Percentiles rank a stretch among this genome's conserved stretches.
Conservation (phyloP, 2,888 invertebrate genomes). For the Drosophila greeni region DNA sequence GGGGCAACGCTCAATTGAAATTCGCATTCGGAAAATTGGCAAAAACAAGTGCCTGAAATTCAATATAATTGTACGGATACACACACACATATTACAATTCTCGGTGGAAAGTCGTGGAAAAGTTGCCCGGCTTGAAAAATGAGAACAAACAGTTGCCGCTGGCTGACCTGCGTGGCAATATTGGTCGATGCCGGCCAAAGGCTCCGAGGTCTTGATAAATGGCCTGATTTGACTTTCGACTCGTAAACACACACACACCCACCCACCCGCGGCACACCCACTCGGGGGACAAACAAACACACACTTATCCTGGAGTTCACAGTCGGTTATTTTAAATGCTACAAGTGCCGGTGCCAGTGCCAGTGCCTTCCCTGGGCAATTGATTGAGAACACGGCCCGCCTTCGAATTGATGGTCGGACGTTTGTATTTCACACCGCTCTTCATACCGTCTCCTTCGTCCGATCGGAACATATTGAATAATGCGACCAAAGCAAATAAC, state of each 20-base stretch:
- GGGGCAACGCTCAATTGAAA: slow-evolving; percentile 49
- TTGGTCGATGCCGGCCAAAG: slow-evolving; percentile 26
- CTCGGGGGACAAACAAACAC: slow-evolving; percentile 12
- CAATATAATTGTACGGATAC: slow-evolving; percentile 40
- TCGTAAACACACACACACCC: slow-evolving; percentile 32
- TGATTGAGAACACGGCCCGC: slow-evolving; percentile 40
- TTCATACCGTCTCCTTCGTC: slow-evolving; percentile 36
- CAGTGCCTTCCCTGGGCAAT: slow-evolving; percentile 19
- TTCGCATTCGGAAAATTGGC: slow-evolving; percentile 53
- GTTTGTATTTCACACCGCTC: slow-evolving; percentile 26
- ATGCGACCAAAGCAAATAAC: slow-evolving; percentile 51
- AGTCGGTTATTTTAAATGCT: slow-evolving; percentile 46
- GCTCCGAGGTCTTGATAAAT: slow-evolving; percentile 56
- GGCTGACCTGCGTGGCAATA: slow-evolving; percentile 44
- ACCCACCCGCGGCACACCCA: slow-evolving; percentile 17
- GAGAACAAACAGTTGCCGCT: slow-evolving; percentile 40
- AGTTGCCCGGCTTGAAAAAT: slow-evolving; percentile 48
- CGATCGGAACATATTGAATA: slow-evolving; percentile 47
- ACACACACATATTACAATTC: slow-evolving; percentile 5
- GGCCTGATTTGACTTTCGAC: slow-evolving; percentile 55
- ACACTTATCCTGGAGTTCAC: slow-evolving; percentile 8
- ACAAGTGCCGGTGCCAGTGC: slow-evolving; percentile 47
- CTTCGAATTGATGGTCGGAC: slow-evolving; percentile 46
- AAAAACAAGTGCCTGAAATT: slow-evolving; percentile 49
- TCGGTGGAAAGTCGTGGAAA: slow-evolving; percentile 3